A percentile compares a stretch with the other conserved stretches of the same genome.
These are phyloP conservation scores for Neodiprion virginianus DNA, from an alignment of 1,140 invertebrate genomes.

Conservation along the genomic window DNA sequence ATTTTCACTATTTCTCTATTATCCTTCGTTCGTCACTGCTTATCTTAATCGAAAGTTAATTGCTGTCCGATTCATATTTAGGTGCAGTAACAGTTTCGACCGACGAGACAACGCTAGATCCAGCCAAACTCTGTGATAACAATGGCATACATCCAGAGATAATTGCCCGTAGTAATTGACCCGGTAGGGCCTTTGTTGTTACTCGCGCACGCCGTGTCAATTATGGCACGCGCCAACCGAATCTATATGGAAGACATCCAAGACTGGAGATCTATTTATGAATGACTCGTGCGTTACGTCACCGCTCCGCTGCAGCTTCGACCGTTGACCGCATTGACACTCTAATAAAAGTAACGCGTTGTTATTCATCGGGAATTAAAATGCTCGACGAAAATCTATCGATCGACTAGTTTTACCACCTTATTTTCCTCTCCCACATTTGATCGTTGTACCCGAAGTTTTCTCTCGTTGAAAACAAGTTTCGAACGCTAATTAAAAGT, in stretches of 20 bases:
- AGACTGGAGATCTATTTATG: constrained; percentile 46
- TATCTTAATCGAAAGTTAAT: too few relatives aligned
- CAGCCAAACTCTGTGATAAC: too few relatives aligned
- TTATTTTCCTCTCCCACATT: too few relatives aligned
- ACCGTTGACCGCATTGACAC: constrained; percentile 1
- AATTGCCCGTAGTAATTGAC: constrained; percentile 45
- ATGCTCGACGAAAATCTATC: not conserved
- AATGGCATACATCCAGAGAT: not conserved
- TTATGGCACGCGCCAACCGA: constrained; percentile 54
- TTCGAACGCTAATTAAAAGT: too few relatives aligned
- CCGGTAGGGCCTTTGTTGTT: constrained; percentile 38
- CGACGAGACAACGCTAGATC: too few relatives aligned
- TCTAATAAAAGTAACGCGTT: not conserved
- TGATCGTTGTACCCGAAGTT: too few relatives aligned
- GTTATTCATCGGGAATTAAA: not conserved
- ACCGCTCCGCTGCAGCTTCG: constrained; percentile 25
- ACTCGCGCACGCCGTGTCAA: constrained; percentile 50
- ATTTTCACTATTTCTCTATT: too few relatives aligned
- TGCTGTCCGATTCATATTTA: too few relatives aligned
- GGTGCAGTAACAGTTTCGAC: too few relatives aligned
- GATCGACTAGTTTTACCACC: not conserved
- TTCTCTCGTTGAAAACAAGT: too few relatives aligned
- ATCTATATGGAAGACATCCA: constrained; percentile 35
- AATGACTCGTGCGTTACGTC: constrained; percentile 47
- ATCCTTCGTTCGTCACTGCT: too few relatives aligned